Percentiles rank a stretch among this genome's conserved stretches.
Evolutionary conservation across 2,797 vertebrate genomes (phyloP).

Genomic region (Pangasius djambal): DNA sequence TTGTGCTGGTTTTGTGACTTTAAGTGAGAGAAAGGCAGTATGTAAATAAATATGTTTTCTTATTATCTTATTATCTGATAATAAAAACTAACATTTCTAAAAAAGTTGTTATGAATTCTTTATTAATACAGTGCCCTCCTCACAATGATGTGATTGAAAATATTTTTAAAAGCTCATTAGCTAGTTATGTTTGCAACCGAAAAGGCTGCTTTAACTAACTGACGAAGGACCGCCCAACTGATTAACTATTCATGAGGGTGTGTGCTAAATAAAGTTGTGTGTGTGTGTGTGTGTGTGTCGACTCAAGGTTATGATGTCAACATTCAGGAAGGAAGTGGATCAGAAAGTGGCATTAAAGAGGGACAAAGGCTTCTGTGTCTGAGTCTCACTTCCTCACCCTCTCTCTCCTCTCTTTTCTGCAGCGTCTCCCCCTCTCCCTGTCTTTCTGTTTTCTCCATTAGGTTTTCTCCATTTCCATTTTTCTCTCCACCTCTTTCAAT

Average conservation of each 20-base stretch:
- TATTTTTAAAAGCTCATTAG: not conserved
- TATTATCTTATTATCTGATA: not conserved
- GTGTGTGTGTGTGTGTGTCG: not conserved
- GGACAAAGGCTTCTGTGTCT: constrained; percentile 17
- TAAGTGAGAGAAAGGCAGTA: too few species aligned
- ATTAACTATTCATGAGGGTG: constrained; percentile 18
- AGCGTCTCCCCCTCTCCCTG: constrained; percentile 6
- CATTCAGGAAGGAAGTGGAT: constrained; percentile 21
- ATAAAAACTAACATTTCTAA: not conserved
- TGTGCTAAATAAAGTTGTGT: not conserved
- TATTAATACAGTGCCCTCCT: not conserved
- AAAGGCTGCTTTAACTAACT: not conserved
- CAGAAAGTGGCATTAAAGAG: not conserved
- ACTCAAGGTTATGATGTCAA: constrained; percentile 24
- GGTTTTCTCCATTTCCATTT: not conserved
- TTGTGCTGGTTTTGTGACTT: too few species aligned
- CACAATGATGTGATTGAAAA: not conserved
- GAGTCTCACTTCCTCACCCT: constrained; percentile 23
- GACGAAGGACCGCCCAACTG: not conserved
- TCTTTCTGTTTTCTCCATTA: not conserved
- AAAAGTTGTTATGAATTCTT: not conserved
- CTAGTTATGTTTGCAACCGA: not conserved
- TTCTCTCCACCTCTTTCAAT: not conserved
- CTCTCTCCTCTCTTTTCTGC: not conserved
- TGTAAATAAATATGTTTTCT: not conserved